Conservation (phyloP, 2,888 invertebrate species). For the Pristionchus maxplancki region DNA sequence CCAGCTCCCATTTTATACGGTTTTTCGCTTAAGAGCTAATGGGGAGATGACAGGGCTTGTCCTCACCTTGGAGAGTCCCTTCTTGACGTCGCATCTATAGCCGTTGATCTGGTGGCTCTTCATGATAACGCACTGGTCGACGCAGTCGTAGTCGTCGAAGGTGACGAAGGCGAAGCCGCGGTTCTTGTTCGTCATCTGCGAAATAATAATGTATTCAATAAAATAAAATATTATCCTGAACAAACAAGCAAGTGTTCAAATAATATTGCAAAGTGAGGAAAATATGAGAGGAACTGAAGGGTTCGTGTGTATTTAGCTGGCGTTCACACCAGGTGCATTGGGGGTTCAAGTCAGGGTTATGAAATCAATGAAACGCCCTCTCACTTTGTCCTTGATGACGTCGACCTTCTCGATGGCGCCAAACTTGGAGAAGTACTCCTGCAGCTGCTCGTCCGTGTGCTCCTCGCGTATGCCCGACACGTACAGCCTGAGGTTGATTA, state of each 20-base stretch:
- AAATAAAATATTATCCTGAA: neutral
- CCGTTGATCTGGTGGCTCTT: constrained; percentile 70
- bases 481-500: constrained; percentile 58
- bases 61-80: constrained; percentile 66
- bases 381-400: constrained; percentile 70
- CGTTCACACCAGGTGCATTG: too few species aligned
- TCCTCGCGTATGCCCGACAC: constrained; percentile 73
- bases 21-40: too few species aligned
- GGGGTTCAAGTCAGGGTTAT: too few species aligned
- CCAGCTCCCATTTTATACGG: too few species aligned
- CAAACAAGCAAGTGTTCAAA: neutral
- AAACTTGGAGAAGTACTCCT: constrained; percentile 65
- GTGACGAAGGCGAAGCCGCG: constrained; percentile 74
- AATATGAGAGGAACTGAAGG: too few species aligned
- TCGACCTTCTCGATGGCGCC: constrained; percentile 59
- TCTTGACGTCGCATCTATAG: constrained; percentile 74
- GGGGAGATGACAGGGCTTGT: too few species aligned
- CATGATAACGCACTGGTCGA: constrained; percentile 68
- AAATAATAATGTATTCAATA: neutral
- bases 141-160: constrained; percentile 76
- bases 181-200: constrained; percentile 56
- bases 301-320: too few species aligned
- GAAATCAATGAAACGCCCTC: constrained; percentile 52
- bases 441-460: constrained; percentile 68
- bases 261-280: too few species aligned